Conservation (phyloP, 2,888 invertebrate genomes). For the Tenthredo scrophulariae region DNA sequence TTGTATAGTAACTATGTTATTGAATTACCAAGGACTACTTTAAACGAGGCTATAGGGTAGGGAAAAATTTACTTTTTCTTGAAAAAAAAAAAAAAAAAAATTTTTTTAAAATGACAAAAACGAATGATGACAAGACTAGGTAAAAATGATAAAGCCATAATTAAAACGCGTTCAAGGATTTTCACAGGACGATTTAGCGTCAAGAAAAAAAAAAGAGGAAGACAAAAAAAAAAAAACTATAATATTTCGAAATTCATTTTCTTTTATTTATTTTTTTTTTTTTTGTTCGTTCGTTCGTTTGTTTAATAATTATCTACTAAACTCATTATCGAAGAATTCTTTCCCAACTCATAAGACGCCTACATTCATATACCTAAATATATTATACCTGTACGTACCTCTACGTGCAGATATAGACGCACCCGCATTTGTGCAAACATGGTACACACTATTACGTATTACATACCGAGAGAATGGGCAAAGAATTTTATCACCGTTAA, state of each 20-base stretch:
- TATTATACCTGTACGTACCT: neutral
- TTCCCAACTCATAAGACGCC: neutral
- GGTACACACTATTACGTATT: neutral
- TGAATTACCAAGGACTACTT: slow-evolving; percentile 4
- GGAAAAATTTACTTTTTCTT: neutral
- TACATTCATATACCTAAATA: neutral
- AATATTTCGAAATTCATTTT: neutral
- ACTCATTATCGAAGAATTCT: neutral
- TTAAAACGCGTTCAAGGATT: neutral
- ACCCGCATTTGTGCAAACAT: slow-evolving; percentile 1
- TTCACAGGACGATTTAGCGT: neutral
- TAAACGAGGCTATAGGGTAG: neutral
- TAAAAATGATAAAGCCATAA: neutral
- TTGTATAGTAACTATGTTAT: slow-evolving; percentile 1
- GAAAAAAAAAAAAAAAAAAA: neutral
- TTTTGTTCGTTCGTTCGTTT: neutral
- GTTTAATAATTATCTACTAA: neutral
- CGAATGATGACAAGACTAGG: neutral
- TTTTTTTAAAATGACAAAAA: too few species aligned
- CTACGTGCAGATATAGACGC: neutral
- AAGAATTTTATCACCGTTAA: neutral
- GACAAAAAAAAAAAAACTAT: neutral
- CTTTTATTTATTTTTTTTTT: too few species aligned
- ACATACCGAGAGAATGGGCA: neutral
- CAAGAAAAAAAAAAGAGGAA: neutral